phyloP scores from a whole-genome alignment of 2,113 vertebrate genomes.

The Aythya baeri region DNA sequence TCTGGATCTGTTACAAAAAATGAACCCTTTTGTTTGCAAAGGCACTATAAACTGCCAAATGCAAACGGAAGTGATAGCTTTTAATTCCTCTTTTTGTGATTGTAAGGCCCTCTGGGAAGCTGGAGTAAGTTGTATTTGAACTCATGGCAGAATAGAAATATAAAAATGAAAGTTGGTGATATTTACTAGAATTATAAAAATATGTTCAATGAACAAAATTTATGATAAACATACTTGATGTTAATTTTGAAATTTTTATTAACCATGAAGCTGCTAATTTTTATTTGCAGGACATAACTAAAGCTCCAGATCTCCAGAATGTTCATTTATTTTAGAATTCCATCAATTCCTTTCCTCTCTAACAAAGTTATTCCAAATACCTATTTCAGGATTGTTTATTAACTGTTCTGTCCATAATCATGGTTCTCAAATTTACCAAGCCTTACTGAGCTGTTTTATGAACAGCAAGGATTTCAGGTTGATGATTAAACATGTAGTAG shows the following conservation, averaged over 20 bases:
- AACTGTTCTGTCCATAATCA: not conserved
- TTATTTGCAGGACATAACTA: not conserved
- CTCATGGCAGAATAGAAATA: not conserved
- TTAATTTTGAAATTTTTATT: not conserved
- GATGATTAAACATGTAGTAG: not conserved
- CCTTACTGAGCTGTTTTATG: not conserved
- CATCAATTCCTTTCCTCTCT: not conserved
- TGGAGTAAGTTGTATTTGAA: not conserved
- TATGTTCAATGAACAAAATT: not conserved
- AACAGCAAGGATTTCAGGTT: not conserved
- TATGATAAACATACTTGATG: not conserved
- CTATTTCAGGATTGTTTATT: not conserved
- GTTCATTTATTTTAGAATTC: not conserved
- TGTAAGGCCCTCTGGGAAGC: not conserved
- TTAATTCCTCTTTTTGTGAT: not conserved
- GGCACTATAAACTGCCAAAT: not conserved
- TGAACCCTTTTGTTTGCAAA: not conserved
- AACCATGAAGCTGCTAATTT: not conserved
- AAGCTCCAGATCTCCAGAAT: not conserved
- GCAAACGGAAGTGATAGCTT: not conserved
- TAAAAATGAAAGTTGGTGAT: not conserved
- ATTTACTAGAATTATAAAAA: not conserved
- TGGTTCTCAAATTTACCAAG: not conserved
- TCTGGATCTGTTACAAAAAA: not conserved
- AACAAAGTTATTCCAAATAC: not conserved